A percentile compares a stretch with the other conserved stretches of the same genome.
Conservation (phyloP, 64 coral and sea anemone species). For the Stichodactyla helianthus region DNA sequence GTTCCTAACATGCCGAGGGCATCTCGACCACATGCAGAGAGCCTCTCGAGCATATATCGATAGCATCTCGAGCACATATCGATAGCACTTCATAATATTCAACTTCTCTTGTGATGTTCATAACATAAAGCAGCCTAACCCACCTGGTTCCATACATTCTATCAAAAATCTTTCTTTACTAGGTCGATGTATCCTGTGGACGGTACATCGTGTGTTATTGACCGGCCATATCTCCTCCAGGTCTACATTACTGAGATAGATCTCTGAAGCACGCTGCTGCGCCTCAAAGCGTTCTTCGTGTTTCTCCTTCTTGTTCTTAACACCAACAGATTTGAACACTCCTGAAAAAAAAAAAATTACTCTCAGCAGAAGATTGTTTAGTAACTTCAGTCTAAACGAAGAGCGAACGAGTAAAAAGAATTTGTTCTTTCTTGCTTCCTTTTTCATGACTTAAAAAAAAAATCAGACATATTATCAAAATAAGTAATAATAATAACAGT, state of each 20-base stretch:
- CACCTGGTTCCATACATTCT: constrained; percentile 75
- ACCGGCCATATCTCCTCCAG: constrained; percentile 62
- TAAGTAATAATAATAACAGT: too few species aligned
- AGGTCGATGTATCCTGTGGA: constrained; percentile 61
- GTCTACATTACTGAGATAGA: constrained; percentile 37
- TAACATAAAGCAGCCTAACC: neutral
- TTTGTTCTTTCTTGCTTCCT: too few species aligned
- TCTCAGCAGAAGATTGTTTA: neutral
- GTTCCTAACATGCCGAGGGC: neutral
- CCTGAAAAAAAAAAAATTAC: neutral
- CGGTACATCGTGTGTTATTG: constrained; percentile 46
- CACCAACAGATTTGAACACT: neutral
- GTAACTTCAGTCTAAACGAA: too few species aligned
- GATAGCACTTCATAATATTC: too few species aligned
- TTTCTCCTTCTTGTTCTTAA: neutral
- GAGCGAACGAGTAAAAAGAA: too few species aligned
- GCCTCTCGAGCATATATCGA: neutral
- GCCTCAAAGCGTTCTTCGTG: constrained; percentile 46
- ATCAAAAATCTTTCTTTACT: constrained; percentile 53
- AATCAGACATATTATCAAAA: too few species aligned
- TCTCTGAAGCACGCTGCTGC: constrained; percentile 20
- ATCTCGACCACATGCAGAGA: neutral
- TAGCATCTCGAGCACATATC: too few species aligned
- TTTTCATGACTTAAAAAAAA: too few species aligned
- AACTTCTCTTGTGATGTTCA: too few species aligned